Evolutionary conservation across 2,888 invertebrate genomes (phyloP).

Genomic region (Habroteleia sp.): DNA sequence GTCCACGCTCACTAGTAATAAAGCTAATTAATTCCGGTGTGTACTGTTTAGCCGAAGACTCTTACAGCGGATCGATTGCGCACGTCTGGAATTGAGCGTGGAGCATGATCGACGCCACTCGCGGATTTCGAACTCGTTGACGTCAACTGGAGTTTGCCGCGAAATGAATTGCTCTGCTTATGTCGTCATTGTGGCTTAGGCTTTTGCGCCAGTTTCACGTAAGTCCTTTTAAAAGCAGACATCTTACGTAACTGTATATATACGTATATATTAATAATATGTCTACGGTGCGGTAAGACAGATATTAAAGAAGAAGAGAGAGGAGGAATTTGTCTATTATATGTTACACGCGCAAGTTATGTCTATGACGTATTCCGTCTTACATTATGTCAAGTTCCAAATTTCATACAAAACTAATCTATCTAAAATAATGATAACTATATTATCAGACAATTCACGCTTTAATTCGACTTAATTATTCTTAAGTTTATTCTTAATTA

Average conservation of each 20-base stretch:
- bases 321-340: too few species aligned
- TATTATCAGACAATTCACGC: too few species aligned
- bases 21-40: slow-evolving; percentile 51
- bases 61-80: slow-evolving; percentile 35
- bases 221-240: slow-evolving; percentile 21
- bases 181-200: slow-evolving; percentile 15
- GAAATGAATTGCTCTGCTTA: slow-evolving; percentile 23
- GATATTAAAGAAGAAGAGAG: too few species aligned
- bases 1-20: slow-evolving; percentile 38
- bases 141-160: not conserved
- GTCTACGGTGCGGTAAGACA: not conserved
- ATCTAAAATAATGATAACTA: too few species aligned
- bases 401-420: too few species aligned
- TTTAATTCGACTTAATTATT: too few species aligned
- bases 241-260: not conserved
- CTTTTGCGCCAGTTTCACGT: slow-evolving; percentile 10
- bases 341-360: too few species aligned
- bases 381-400: too few species aligned
- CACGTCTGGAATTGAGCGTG: slow-evolving; percentile 35
- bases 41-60: slow-evolving; percentile 35
- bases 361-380: too few species aligned
- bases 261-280: slow-evolving; percentile 7
- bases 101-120: slow-evolving; percentile 23
- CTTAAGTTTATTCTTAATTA: too few species aligned
- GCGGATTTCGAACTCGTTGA: slow-evolving; percentile 21